Evolutionary conservation across 2,888 invertebrate species (phyloP).

Genomic region (Euclidia mi): DNA sequence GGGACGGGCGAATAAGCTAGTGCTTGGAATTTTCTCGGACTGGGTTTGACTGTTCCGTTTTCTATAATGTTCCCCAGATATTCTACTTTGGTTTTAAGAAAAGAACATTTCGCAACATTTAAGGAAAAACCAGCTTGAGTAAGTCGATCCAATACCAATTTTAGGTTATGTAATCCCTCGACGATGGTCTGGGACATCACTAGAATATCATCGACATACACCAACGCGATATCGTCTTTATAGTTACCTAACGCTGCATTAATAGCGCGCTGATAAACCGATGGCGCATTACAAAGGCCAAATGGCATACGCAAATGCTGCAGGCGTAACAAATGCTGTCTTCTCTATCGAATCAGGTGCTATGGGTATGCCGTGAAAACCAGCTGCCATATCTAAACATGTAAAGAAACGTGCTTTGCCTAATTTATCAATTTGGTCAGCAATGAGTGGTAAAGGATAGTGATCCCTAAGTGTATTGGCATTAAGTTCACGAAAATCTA

Average conservation of each 20-base stretch:
- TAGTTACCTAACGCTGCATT: background rate
- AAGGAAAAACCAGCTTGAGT: background rate
- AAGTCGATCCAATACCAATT: background rate
- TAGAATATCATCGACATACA: background rate
- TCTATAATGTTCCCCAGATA: no score
- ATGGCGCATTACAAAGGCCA: no score
- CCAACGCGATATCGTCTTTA: background rate
- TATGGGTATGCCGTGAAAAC: background rate
- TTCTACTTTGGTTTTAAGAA: no score
- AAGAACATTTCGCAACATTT: background rate
- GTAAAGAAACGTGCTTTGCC: background rate
- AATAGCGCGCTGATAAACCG: no score
- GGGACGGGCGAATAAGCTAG: background rate
- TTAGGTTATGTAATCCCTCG: background rate
- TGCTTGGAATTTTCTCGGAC: background rate
- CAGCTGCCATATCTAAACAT: background rate
- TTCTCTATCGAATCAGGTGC: background rate
- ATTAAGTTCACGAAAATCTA: background rate
- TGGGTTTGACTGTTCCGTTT: no score
- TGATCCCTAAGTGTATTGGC: background rate
- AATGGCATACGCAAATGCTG: no score
- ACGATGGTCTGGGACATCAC: background rate
- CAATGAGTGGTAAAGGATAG: background rate
- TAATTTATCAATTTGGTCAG: no score
- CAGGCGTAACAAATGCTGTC: no score